Conservation (phyloP, 2,113 vertebrate genomes). For the Mastomys coucha region DNA sequence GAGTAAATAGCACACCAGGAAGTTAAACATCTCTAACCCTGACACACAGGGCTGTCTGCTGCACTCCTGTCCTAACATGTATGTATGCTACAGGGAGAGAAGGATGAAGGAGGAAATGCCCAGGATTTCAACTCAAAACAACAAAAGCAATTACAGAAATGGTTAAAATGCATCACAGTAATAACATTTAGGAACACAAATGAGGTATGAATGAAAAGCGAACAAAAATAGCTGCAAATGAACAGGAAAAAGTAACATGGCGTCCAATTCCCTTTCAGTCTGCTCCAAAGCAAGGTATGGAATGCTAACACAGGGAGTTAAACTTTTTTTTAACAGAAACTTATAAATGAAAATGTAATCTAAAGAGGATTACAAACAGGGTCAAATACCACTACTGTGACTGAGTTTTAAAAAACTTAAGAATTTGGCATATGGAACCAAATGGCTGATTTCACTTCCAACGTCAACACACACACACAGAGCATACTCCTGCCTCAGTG, state of each 20-base stretch:
- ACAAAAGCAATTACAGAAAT: conserved; percentile 71
- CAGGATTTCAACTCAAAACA: conserved; percentile 76
- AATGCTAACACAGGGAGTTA: conserved; percentile 62
- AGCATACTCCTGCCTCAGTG: not conserved
- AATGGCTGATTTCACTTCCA: not conserved
- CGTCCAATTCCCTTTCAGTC: conserved; percentile 87
- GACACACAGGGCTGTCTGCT: not conserved
- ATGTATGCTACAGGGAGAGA: conserved; percentile 72
- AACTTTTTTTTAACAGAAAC: conserved; percentile 45
- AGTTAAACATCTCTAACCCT: not conserved
- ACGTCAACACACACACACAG: not conserved
- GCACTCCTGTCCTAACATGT: conserved; percentile 42
- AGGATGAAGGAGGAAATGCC: conserved; percentile 34
- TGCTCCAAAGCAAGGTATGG: conserved; percentile 82
- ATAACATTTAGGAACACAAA: conserved; percentile 75
- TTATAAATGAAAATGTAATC: conserved; percentile 55
- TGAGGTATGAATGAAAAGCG: conserved; percentile 75
- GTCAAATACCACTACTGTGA: not conserved
- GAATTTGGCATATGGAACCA: conserved; percentile 4
- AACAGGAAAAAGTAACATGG: conserved; percentile 76
- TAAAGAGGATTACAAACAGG: conserved; percentile 38
- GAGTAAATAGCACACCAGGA: conserved; percentile 19
- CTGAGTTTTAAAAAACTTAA: not conserved
- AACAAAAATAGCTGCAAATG: conserved; percentile 68
- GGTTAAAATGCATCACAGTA: conserved; percentile 80